phyloP scores from a whole-genome alignment of 2,113 vertebrate species.

The Brachyhypopomus gauderio region DNA sequence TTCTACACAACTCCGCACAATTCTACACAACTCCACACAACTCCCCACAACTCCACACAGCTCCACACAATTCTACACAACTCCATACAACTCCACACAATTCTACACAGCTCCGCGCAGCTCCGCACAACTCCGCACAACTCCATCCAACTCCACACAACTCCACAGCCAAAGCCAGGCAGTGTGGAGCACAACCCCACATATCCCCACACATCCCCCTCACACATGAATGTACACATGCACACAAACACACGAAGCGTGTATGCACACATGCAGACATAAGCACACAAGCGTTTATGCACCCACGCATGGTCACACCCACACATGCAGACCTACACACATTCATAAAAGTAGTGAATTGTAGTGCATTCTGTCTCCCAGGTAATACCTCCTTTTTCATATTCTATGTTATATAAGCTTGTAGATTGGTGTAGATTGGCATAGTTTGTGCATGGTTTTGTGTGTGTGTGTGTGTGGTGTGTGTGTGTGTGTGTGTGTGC shows the following conservation, averaged over 20 bases:
- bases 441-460: neutral
- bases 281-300: neutral
- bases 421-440: too few species aligned
- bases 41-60: constrained; percentile 15
- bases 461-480: neutral
- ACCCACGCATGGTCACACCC: too few species aligned
- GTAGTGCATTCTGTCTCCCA: too few species aligned
- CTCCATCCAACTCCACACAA: constrained; percentile 16
- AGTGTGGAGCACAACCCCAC: neutral
- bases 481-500: neutral
- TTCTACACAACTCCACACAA: constrained; percentile 28
- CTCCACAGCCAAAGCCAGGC: constrained; percentile 9
- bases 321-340: too few species aligned
- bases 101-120: constrained; percentile 6
- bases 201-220: constrained; percentile 3
- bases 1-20: constrained; percentile 8
- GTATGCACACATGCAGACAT: too few species aligned
- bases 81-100: constrained; percentile 16
- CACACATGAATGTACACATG: neutral
- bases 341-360: too few species aligned
- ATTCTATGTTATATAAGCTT: constrained; percentile 7
- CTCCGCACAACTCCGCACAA: too few species aligned
- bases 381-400: neutral
- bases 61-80: constrained; percentile 35
- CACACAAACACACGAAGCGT: neutral